A percentile compares a stretch with the other conserved stretches of the same genome.
Evolutionary conservation across 2,797 vertebrate species (phyloP).

Genomic region (Melopsittacus undulatus): DNA sequence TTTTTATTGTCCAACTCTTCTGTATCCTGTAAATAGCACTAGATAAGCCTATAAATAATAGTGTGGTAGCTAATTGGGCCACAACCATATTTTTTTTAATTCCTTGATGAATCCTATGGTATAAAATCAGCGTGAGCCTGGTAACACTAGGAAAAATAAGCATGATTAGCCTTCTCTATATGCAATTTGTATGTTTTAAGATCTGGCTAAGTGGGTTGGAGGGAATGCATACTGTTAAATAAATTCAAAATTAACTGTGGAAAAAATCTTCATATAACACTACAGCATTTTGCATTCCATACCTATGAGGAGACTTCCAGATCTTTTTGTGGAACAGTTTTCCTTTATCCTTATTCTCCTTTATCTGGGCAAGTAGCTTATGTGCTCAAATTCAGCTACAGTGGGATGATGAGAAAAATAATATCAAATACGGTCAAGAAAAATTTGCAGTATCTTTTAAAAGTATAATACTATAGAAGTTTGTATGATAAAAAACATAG

Average conservation of each 20-base stretch:
- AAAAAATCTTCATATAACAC: neutral
- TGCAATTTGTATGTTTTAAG: neutral
- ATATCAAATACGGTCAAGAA: neutral
- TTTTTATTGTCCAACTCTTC: neutral
- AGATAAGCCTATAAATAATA: constrained; percentile 60
- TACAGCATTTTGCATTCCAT: neutral
- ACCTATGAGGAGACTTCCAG: neutral
- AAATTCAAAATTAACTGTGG: neutral
- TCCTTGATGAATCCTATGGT: neutral
- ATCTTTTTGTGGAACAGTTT: neutral
- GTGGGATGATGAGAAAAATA: neutral
- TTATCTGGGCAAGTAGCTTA: neutral
- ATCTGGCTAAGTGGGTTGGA: neutral
- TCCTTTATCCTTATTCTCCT: neutral
- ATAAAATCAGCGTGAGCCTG: neutral
- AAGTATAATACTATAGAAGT: neutral
- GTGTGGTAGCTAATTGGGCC: constrained; percentile 11
- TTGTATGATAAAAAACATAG: rapidly evolving
- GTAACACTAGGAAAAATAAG: neutral
- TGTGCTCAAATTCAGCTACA: neutral
- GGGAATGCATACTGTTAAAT: neutral
- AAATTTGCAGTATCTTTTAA: neutral
- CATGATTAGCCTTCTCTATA: neutral
- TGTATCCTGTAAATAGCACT: neutral
- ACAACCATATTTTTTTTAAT: neutral